Evolutionary conservation across 2,113 vertebrate species (phyloP).

Genomic region (Phrynosoma blainvillii): DNA sequence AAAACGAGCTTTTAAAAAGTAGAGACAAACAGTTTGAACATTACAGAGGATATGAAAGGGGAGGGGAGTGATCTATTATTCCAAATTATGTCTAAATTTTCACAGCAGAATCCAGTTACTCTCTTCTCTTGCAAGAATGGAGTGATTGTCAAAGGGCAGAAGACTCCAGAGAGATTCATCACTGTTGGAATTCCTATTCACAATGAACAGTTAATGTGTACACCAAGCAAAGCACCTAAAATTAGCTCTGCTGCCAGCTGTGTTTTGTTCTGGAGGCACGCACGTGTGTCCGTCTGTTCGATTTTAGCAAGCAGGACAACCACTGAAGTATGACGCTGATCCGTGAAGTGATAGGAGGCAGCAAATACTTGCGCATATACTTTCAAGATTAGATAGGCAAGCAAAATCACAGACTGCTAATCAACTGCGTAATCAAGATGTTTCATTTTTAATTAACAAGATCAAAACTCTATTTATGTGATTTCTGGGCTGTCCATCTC

Average conservation of each 20-base stretch:
- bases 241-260: slow-evolving; percentile 34
- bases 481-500: background rate
- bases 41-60: background rate
- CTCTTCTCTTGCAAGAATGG: background rate
- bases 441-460: background rate
- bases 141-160: slow-evolving; percentile 3
- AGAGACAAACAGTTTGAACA: background rate
- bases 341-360: background rate
- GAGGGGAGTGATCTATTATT: background rate
- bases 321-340: background rate
- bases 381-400: background rate
- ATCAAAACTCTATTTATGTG: background rate
- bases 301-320: slow-evolving; percentile 12
- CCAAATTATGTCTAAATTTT: slow-evolving; percentile 1
- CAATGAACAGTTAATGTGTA: slow-evolving; percentile 9
- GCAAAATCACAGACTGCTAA: background rate
- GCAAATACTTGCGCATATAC: background rate
- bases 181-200: slow-evolving; percentile 22
- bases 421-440: background rate
- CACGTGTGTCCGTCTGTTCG: background rate
- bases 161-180: background rate
- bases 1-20: background rate
- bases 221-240: slow-evolving; percentile 27
- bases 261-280: slow-evolving; percentile 22
- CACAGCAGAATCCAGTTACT: background rate